Percentiles rank a stretch among this genome's conserved stretches.
Conservation (phyloP, 2,888 invertebrate species). For the Cyrtodaria siliqua region DNA sequence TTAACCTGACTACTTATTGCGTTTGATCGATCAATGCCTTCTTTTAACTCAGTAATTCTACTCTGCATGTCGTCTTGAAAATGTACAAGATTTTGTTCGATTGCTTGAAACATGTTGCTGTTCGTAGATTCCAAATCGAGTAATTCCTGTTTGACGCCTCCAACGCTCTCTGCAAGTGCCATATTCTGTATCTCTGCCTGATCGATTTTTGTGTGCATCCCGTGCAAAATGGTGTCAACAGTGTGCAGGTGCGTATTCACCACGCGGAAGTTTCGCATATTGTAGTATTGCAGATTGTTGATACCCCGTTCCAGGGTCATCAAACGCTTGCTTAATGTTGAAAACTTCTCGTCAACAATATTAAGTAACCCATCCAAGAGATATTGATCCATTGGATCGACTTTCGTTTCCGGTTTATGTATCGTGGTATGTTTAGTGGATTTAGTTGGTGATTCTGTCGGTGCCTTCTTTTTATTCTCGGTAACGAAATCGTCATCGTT, state of each 20-base stretch:
- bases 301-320: constrained; percentile 73
- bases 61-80: constrained; percentile 51
- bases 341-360: constrained; percentile 78
- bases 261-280: constrained; percentile 74
- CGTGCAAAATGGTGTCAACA: constrained; percentile 66
- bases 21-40: constrained; percentile 37
- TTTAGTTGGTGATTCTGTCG: not conserved
- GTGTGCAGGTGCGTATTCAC: constrained; percentile 73
- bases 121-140: constrained; percentile 65
- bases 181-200: constrained; percentile 65
- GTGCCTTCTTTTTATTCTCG: not conserved
- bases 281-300: constrained; percentile 78
- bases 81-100: constrained; percentile 69
- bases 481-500: not conserved
- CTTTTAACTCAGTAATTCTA: constrained; percentile 36
- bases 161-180: constrained; percentile 60
- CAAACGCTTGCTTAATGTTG: constrained; percentile 73
- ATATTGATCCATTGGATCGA: constrained; percentile 71
- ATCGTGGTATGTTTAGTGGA: not conserved
- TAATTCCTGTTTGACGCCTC: constrained; percentile 66
- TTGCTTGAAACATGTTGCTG: constrained; percentile 70
- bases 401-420: not conserved
- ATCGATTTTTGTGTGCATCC: constrained; percentile 63
- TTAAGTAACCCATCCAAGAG: constrained; percentile 72
- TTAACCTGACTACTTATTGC: constrained; percentile 23